phyloP scores from a whole-genome alignment of 2,797 vertebrate genomes.

The Sebastolobus altivelis region DNA sequence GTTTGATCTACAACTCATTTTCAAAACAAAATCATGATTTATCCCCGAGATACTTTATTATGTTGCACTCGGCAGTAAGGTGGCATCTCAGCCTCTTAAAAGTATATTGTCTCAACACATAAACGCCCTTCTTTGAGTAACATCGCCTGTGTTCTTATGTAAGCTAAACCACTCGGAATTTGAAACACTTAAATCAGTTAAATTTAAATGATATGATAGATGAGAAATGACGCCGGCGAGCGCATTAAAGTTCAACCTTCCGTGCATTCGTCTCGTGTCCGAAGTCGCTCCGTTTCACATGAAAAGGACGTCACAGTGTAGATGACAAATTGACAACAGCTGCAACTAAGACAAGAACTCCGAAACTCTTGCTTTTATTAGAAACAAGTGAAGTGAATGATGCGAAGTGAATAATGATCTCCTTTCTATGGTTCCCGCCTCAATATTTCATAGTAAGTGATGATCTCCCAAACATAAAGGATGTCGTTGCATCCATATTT shows the following conservation, averaged over 20 bases:
- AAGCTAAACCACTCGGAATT: slow-evolving; percentile 2
- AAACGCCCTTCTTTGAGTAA: neutral
- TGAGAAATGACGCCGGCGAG: slow-evolving; percentile 22
- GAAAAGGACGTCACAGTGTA: slow-evolving; percentile 37
- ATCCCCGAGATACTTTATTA: neutral
- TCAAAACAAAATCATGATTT: neutral
- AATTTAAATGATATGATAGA: slow-evolving; percentile 26
- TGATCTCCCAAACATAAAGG: slow-evolving; percentile 79
- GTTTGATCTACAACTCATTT: neutral
- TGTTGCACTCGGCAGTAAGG: neutral
- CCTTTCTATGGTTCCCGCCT: slow-evolving; percentile 59
- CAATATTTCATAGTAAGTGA: slow-evolving; percentile 81
- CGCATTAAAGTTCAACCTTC: slow-evolving; percentile 20
- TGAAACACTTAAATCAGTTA: slow-evolving; percentile 38
- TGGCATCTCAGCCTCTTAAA: neutral
- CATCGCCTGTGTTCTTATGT: neutral
- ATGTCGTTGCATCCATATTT: slow-evolving; percentile 78
- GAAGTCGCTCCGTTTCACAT: slow-evolving; percentile 55
- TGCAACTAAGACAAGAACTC: slow-evolving; percentile 68
- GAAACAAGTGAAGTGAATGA: slow-evolving; percentile 77
- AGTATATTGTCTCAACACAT: neutral
- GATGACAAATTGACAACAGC: slow-evolving; percentile 78
- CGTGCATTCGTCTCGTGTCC: slow-evolving; percentile 49
- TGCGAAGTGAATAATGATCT: slow-evolving; percentile 77
- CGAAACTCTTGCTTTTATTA: slow-evolving; percentile 77